Evolutionary conservation across 2,797 vertebrate species (phyloP).

Genomic region (Aselliscus stoliczkanus): DNA sequence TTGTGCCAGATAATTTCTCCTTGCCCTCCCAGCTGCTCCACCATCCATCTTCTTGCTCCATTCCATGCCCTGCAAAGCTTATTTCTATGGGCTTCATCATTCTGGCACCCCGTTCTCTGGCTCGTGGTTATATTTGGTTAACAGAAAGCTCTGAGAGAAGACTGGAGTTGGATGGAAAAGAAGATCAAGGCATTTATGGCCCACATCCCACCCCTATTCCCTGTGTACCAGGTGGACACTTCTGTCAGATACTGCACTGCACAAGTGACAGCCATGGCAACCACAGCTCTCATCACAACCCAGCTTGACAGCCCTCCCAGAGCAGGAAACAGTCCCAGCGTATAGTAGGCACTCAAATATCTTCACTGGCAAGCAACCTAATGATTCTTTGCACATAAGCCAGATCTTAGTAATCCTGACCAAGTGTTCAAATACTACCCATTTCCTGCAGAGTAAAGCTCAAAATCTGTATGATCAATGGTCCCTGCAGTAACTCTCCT

Average conservation of each 20-base stretch:
- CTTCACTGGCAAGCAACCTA: neutral
- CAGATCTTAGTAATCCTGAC: neutral
- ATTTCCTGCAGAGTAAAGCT: neutral
- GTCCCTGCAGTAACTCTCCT: rapidly evolving
- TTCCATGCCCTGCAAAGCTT: neutral
- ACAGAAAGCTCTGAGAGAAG: neutral
- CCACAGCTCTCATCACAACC: rapidly evolving
- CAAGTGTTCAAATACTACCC: neutral
- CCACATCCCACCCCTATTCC: neutral
- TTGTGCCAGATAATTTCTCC: neutral
- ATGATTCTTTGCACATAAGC: neutral
- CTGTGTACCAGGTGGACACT: neutral
- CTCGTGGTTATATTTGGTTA: neutral
- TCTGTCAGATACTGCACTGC: neutral
- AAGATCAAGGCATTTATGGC: neutral
- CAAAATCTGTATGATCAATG: neutral
- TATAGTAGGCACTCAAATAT: neutral
- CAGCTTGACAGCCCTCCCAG: neutral
- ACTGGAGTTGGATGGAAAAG: neutral
- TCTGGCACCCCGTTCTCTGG: neutral
- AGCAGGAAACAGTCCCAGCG: neutral
- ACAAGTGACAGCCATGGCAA: neutral
- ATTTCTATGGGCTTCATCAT: neutral
- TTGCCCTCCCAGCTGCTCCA: neutral
- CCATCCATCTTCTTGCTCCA: neutral